Evolutionary conservation across 92 coral and sea anemone genomes (phyloP).

Genomic region (Epizoanthus scotinus): DNA sequence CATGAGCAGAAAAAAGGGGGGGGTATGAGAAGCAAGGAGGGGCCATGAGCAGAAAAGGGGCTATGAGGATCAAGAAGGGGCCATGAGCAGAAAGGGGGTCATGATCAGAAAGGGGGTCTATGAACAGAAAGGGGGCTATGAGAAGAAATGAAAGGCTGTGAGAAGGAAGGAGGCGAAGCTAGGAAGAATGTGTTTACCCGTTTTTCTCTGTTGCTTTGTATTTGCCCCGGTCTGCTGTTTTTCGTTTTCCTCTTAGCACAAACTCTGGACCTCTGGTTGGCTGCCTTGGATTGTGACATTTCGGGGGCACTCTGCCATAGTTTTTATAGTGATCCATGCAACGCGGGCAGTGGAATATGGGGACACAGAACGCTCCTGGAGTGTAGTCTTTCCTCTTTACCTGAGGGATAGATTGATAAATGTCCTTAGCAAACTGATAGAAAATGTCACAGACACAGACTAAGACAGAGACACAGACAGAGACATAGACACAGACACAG

Average conservation of each 20-base stretch:
- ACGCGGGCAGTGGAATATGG: constrained; percentile 90
- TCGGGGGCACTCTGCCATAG: constrained; percentile 71
- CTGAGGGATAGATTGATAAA: constrained; percentile 23
- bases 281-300: constrained; percentile 62
- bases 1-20: too few species aligned
- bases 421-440: neutral
- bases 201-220: constrained; percentile 34
- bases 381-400: constrained; percentile 70
- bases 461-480: neutral
- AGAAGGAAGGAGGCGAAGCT: too few species aligned
- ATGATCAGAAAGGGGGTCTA: too few species aligned
- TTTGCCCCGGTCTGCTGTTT: constrained; percentile 21
- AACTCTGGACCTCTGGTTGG: constrained; percentile 82
- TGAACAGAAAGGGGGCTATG: neutral
- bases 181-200: neutral
- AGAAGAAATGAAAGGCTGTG: neutral
- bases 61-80: neutral
- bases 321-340: constrained; percentile 80
- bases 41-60: too few species aligned
- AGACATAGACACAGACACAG: too few species aligned
- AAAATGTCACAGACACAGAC: constrained; percentile 5
- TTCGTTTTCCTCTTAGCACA: constrained; percentile 38
- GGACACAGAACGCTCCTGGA: constrained; percentile 85
- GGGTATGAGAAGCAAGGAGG: neutral
- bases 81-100: too few species aligned